Evolutionary conservation across 1,140 invertebrate genomes (phyloP).

Genomic region (Hylaeus volcanicus): DNA sequence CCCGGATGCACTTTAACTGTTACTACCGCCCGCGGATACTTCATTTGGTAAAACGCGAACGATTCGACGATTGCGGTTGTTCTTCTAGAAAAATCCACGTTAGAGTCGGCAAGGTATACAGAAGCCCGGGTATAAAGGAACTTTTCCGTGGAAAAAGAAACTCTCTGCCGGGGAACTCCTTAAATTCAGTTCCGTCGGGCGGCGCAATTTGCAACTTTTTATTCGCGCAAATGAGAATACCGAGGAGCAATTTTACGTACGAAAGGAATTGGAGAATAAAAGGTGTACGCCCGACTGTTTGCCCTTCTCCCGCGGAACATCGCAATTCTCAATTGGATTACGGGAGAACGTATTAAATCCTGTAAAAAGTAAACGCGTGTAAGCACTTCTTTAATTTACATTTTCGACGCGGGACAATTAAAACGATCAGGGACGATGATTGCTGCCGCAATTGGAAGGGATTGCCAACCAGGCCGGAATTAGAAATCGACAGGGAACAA

Average conservation of each 20-base stretch:
- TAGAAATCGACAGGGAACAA: no score
- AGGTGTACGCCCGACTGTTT: neutral
- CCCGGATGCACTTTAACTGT: slow-evolving; percentile 43
- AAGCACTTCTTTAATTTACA: neutral
- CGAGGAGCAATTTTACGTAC: neutral
- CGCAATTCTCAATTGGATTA: neutral
- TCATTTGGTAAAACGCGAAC: slow-evolving; percentile 35
- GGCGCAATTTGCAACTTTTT: slow-evolving; percentile 7
- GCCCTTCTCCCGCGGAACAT: neutral
- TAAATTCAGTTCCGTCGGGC: neutral
- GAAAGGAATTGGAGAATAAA: neutral
- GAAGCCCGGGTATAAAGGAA: neutral
- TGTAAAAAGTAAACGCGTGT: no score
- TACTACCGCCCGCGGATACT: slow-evolving; percentile 16
- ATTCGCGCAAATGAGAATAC: neutral
- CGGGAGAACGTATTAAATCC: neutral
- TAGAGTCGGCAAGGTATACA: slow-evolving; percentile 12
- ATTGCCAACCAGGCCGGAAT: no score
- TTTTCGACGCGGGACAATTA: no score
- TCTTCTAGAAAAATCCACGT: slow-evolving; percentile 46
- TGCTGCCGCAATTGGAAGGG: no score
- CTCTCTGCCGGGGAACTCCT: neutral
- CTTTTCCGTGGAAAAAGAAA: neutral
- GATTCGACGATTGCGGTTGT: slow-evolving; percentile 30
- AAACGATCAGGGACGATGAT: no score